A percentile compares a stretch with the other conserved stretches of the same genome.
Evolutionary conservation across 2,113 vertebrate species (phyloP).

Genomic region (Gallinago media): DNA sequence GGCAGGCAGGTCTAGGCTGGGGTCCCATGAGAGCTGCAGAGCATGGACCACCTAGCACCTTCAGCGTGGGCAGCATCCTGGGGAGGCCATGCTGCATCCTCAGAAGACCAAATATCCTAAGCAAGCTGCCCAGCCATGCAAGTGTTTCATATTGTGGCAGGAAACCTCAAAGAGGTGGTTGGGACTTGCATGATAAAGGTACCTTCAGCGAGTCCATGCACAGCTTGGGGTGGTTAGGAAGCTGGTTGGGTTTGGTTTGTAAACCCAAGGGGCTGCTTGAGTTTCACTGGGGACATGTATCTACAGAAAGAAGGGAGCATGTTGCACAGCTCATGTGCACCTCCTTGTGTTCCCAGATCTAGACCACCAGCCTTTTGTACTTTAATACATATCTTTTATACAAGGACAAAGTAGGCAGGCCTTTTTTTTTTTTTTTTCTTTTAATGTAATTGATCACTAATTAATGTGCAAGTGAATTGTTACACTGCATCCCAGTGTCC

Average conservation of each 20-base stretch:
- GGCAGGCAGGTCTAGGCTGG: neutral
- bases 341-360: neutral
- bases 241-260: neutral
- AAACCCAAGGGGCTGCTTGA: neutral
- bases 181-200: neutral
- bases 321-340: neutral
- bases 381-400: neutral
- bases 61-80: accelerated
- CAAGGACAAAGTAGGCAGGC: neutral
- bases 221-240: neutral
- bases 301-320: neutral
- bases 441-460: neutral
- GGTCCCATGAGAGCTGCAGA: neutral
- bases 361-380: neutral
- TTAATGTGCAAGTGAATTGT: neutral
- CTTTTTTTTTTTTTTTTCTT: neutral
- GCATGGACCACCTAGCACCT: accelerated
- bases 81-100: neutral
- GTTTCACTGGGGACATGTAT: neutral
- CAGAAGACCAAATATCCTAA: neutral
- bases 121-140: neutral
- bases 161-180: neutral
- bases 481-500: neutral
- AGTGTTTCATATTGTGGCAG: neutral
- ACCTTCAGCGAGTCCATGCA: neutral